Percentiles rank a stretch among this genome's conserved stretches.
These are phyloP conservation scores for Dascillus cervinus DNA, from an alignment of 2,888 invertebrate species.

Conservation along the genomic window DNA sequence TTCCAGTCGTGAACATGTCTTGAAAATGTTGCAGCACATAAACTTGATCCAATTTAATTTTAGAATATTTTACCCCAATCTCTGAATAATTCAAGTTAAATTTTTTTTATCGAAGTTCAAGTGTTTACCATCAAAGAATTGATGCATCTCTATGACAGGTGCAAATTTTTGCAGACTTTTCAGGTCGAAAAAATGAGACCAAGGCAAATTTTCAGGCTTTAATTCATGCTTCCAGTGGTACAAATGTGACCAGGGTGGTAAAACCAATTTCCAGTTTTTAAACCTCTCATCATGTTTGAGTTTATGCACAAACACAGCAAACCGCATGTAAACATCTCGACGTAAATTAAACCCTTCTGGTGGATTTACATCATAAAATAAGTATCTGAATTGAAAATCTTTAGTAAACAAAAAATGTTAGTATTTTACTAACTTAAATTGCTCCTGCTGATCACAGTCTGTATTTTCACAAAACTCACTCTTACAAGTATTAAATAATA, in stretches of 20 bases:
- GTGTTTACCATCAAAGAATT: conserved; percentile 59
- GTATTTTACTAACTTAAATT: no score
- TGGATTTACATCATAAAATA: conserved; percentile 91
- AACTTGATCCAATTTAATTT: conserved; percentile 60
- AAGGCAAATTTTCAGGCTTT: conserved; percentile 57
- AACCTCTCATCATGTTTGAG: conserved; percentile 46
- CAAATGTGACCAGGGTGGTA: conserved; percentile 88
- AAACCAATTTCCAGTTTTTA: conserved; percentile 57
- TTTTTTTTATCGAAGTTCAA: no score
- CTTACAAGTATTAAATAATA: conserved; percentile 7
- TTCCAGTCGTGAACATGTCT: conserved; percentile 73
- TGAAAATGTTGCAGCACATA: conserved; percentile 79
- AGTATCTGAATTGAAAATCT: conserved; percentile 62
- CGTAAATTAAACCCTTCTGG: conserved; percentile 96
- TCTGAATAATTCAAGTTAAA: conserved; percentile 38
- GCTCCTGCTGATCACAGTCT: no score
- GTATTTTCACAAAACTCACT: conserved; percentile 1
- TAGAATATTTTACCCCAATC: conserved; percentile 36
- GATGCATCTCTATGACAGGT: conserved; percentile 80
- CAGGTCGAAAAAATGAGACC: conserved; percentile 83
- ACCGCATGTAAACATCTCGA: conserved; percentile 90
- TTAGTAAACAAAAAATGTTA: no score
- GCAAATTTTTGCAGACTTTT: conserved; percentile 66
- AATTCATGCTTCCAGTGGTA: conserved; percentile 76
- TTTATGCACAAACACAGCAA: conserved; percentile 74